phyloP scores from a whole-genome alignment of 2,888 invertebrate species.

The Eubasilissa splendida region DNA sequence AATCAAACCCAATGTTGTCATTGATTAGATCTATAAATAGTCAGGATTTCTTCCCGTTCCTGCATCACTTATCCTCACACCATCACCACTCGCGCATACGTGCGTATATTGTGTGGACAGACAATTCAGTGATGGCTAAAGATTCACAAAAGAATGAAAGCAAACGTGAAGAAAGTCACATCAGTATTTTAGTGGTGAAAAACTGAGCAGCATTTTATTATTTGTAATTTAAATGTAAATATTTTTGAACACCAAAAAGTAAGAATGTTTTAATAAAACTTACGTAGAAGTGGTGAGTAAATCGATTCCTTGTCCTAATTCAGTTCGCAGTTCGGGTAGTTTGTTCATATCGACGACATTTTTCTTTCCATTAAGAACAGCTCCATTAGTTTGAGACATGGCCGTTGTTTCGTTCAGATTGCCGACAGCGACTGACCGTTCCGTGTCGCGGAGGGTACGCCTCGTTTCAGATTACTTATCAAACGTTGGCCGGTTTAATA shows the following conservation, averaged over 20 bases:
- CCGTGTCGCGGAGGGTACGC: background rate
- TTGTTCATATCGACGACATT: constrained; percentile 63
- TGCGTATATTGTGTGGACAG: too few relatives aligned
- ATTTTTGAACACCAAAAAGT: too few relatives aligned
- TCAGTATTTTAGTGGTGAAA: background rate
- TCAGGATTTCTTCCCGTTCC: too few relatives aligned
- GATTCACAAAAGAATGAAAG: background rate
- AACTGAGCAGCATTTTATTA: background rate
- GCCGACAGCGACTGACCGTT: too few relatives aligned
- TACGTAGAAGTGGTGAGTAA: constrained; percentile 49
- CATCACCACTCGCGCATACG: too few relatives aligned
- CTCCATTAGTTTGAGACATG: constrained; percentile 46
- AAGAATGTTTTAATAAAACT: background rate
- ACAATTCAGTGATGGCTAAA: too few relatives aligned
- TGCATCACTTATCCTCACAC: too few relatives aligned
- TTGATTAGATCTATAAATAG: too few relatives aligned
- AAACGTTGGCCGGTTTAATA: constrained; percentile 16
- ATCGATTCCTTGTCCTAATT: constrained; percentile 62
- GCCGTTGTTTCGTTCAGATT: too few relatives aligned
- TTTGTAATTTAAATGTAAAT: too few relatives aligned
- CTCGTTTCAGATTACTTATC: constrained; percentile 16
- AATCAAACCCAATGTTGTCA: too few relatives aligned
- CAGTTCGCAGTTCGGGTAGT: constrained; percentile 68
- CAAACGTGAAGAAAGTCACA: constrained; percentile 17
- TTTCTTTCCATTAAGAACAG: constrained; percentile 30